Evolutionary conservation across 2,113 vertebrate species (phyloP), one percentile per base, ranked within the genome.

Genomic region (Engystomops pustulosus): DNA sequence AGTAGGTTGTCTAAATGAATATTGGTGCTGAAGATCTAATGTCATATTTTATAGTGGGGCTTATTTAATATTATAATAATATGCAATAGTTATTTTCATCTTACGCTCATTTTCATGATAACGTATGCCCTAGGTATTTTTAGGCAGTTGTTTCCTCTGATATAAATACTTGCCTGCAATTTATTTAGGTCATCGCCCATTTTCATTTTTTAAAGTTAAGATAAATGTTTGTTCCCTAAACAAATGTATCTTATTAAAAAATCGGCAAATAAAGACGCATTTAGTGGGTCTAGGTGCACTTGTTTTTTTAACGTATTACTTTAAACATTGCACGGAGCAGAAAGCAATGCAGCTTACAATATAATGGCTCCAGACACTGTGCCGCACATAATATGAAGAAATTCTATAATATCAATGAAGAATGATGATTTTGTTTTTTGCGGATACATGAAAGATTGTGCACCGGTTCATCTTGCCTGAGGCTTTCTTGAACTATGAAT

Each of bases 401-500:
- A 74, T 60, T 47, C 81, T 62, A 62, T 83, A 72, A 74, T 72
- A 83, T 62, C 53, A 47, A 45, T 75, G 20, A 83, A 81, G 70
- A 75, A 83, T 49, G 38, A 83, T 65, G 27, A 72, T 74, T 83
- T 49, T 65, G 27, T 83, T 65, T 83, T 62, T 83, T 60, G 47
- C 53, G 36, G 81, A 49, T 81, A 81, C 30, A 53, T 65, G 55
- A 76, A 49, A 45, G 49, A 83, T 44, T 65, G 55, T 47, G 17
- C 18, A 34, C 25, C 53, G 65, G 81, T 62, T 75, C 70, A 74
- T 83, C 27, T 47, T 75, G 81, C 81, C 70, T 74, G 20, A 23
- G 70, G 81, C 53, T 74, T 83, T 75, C 53, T 75, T 75, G 51
- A 83, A 75, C 81, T 83, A 65, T 67, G 58, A 84, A 68, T 84